Evolutionary conservation across 2,797 vertebrate species (phyloP).

Genomic region (Phalloptychus januarius): DNA sequence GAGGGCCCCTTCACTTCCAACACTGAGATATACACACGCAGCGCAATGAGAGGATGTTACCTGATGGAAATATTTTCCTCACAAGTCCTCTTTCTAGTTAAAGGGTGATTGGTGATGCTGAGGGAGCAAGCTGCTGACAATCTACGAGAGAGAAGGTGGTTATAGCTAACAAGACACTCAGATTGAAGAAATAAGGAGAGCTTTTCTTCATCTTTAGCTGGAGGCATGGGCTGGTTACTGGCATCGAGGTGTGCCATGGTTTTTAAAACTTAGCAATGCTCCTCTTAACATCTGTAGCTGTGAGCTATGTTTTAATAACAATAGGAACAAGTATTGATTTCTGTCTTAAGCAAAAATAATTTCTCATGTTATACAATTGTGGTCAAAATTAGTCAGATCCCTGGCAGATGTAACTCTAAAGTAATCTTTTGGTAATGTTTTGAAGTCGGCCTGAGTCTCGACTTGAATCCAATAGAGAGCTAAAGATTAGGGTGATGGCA

Average conservation of each 20-base stretch:
- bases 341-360: neutral
- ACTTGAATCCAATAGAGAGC: neutral
- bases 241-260: neutral
- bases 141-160: conserved; percentile 64
- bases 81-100: conserved; percentile 70
- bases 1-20: conserved; percentile 47
- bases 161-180: conserved; percentile 58
- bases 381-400: neutral
- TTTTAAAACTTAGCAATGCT: neutral
- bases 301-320: neutral
- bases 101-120: conserved; percentile 70
- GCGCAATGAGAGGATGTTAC: conserved; percentile 67
- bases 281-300: neutral
- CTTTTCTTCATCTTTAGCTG: conserved; percentile 8
- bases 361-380: neutral
- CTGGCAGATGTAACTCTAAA: neutral
- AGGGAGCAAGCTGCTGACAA: conserved; percentile 78
- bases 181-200: conserved; percentile 58
- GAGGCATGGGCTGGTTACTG: neutral
- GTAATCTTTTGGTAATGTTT: neutral
- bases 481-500: neutral
- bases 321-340: neutral
- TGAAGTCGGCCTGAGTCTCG: neutral
- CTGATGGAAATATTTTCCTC: conserved; percentile 66
- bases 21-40: conserved; percentile 45